Evolutionary conservation across 2,113 vertebrate species (phyloP).

Genomic region (Calyptomena viridis): DNA sequence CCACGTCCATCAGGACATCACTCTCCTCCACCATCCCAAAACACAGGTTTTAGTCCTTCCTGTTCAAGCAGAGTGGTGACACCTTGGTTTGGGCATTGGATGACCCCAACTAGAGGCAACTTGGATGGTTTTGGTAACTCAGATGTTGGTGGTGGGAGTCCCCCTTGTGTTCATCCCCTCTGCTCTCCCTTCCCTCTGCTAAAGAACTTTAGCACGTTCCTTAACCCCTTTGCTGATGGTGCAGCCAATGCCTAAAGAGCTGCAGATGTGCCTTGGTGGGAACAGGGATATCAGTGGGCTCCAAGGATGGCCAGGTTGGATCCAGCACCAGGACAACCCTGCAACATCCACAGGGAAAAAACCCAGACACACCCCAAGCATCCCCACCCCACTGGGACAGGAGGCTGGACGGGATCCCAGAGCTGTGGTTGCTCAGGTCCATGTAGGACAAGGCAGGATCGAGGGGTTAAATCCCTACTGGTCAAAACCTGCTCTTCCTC

Average conservation of each 20-base stretch:
- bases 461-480: fast-evolving
- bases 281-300: neutral
- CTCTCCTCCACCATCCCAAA: neutral
- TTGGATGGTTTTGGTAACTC: neutral
- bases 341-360: neutral
- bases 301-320: neutral
- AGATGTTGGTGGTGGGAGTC: neutral
- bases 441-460: fast-evolving
- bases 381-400: neutral
- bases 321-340: neutral
- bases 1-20: neutral
- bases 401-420: neutral
- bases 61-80: neutral
- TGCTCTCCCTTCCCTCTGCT: neutral
- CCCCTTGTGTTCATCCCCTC: neutral
- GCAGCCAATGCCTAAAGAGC: neutral
- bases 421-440: neutral
- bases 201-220: neutral
- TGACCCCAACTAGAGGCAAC: neutral
- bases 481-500: neutral
- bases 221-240: neutral
- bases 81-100: neutral
- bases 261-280: neutral
- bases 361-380: neutral
- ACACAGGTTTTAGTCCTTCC: neutral